Base-by-base conservation (phyloP, 2,797 vertebrate species). In the Anguilla megastoma region DNA sequence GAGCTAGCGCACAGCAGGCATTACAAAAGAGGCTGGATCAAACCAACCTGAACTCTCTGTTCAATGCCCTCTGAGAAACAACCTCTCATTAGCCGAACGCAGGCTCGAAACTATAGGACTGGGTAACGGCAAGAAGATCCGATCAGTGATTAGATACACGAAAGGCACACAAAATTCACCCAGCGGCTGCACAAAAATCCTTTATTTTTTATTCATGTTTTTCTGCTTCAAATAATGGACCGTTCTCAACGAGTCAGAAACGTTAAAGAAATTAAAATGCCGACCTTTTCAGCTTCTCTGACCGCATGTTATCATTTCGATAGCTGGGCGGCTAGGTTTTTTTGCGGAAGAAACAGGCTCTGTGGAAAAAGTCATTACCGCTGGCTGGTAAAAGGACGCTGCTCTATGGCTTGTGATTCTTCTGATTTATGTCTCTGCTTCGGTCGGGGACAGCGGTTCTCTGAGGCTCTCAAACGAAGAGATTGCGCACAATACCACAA, bases 11-110 rank as follows among this genome's bases (percentile, higher is more conserved):
- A 83, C 79, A 83, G 48, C 41, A 52, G 24, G 48, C 21, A 50
- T 50, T 52, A 83, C 79, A 83, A 52, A 83, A n/a, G 21, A 82
- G 2, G 21, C 12, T 21, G 27, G 9, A 24, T 80, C 21, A 41
- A 80, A 33, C 50, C 80, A 84, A 30, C 54, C 21, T 48, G 79
- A 21, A 18, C 45, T 50, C 14, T n/a, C 45, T 56, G 24, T 60
- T 85, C 54, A 30, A 85, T 21, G 9, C 33, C 54, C 21, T 21
- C 12, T 36, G 52, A 85, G 84, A 85, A 58, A 85, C 84, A 85
- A 18, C 33, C 80, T 52, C 80, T 84, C 80, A 4, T 27, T 84
- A 24, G 48, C 5, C 9, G n/a, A 84, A 27, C n/a, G 18, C 21
- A 27, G 2, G 48, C 45, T 10, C n/a, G 24, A 84, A 84, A 52